These are phyloP conservation scores for Chiloscyllium plagiosum DNA, from an alignment of 2,113 vertebrate genomes.

Conservation along the genomic window DNA sequence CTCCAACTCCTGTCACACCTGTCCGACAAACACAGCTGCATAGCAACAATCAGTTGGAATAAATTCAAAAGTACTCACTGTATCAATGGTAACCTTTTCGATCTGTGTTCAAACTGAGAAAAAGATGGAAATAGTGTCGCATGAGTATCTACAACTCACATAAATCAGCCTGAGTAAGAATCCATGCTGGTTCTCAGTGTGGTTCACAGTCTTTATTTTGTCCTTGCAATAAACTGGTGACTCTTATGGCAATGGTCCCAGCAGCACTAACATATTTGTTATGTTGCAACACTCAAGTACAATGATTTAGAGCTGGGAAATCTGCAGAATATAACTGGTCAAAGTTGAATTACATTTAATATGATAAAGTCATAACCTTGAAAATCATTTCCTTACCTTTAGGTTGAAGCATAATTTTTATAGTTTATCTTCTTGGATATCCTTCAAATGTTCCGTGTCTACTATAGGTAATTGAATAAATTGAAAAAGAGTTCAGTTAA, in stretches of 20 bases:
- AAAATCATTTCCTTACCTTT: not conserved
- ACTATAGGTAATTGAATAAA: not conserved
- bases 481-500: not conserved
- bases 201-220: not conserved
- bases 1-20: not conserved
- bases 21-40: not conserved
- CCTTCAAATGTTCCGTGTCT: not conserved
- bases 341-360: not conserved
- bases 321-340: not conserved
- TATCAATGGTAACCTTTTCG: not conserved
- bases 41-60: not conserved
- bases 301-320: not conserved
- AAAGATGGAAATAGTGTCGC: not conserved
- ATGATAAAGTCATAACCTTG: not conserved
- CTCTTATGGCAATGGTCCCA: not conserved
- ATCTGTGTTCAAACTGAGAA: not conserved
- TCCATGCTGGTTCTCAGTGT: not conserved
- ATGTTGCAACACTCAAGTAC: not conserved
- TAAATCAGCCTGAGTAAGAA: not conserved
- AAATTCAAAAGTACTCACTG: not conserved
- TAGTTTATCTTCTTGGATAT: not conserved
- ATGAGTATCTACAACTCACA: not conserved
- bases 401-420: not conserved
- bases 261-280: not conserved
- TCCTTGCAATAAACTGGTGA: not conserved